Conservation (phyloP, 2,888 invertebrate genomes). For the Epistrophella euchroma region DNA sequence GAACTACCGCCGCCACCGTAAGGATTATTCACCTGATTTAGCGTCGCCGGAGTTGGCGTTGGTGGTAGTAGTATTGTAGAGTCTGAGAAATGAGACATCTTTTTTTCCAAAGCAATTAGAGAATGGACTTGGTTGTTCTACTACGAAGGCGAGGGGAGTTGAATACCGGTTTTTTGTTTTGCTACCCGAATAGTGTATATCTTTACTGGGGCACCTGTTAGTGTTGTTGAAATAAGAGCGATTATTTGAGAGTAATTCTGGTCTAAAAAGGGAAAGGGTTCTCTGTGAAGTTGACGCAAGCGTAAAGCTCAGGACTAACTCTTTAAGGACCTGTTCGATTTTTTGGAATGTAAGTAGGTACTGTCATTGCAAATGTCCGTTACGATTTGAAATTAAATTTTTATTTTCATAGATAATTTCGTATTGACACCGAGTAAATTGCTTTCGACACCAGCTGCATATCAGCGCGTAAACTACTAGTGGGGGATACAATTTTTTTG, state of each 20-base stretch:
- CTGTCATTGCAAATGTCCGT: slow-evolving; percentile 1
- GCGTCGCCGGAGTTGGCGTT: not conserved
- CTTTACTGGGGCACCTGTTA: slow-evolving; percentile 61
- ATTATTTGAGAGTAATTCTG: slow-evolving; percentile 11
- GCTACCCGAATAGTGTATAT: slow-evolving; percentile 8
- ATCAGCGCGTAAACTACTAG: no score
- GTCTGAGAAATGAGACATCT: not conserved
- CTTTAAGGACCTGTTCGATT: slow-evolving; percentile 60
- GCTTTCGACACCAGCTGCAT: no score
- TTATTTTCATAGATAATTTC: no score
- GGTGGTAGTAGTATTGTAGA: no score
- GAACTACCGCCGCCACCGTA: not conserved
- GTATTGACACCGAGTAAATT: no score
- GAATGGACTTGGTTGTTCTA: not conserved
- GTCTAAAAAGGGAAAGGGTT: slow-evolving; percentile 42
- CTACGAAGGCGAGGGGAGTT: not conserved
- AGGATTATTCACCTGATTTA: slow-evolving; percentile 36
- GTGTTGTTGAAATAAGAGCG: slow-evolving; percentile 39
- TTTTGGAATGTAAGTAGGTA: not conserved
- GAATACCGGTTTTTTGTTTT: slow-evolving; percentile 34
- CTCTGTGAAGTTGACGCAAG: slow-evolving; percentile 15
- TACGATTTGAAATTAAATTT: slow-evolving; percentile 15
- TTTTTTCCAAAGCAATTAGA: slow-evolving; percentile 11
- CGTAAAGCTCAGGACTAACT: not conserved
- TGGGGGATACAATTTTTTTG: no score